These are phyloP conservation scores for Whitmania pigra DNA, from an alignment of 1,140 invertebrate genomes.

Conservation along the genomic window DNA sequence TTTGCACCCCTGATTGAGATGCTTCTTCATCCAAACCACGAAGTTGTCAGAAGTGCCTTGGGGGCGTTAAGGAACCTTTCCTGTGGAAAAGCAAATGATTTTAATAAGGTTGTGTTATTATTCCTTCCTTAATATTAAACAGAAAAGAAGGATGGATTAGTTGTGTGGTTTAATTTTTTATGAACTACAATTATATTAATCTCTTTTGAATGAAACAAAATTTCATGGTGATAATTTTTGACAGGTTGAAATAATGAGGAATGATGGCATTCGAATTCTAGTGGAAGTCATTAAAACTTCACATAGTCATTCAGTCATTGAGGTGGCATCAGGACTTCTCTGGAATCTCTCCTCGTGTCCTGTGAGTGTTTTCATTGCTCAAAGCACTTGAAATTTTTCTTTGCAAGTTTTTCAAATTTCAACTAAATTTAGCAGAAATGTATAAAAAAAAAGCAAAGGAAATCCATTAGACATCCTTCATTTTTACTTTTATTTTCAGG, in stretches of 20 bases:
- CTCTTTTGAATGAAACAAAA: not conserved
- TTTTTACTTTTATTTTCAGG: not conserved
- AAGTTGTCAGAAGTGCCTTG: constrained; percentile 9
- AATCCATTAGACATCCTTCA: not conserved
- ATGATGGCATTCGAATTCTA: not conserved
- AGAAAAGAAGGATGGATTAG: not conserved
- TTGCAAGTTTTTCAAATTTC: not conserved
- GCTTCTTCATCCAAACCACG: not conserved
- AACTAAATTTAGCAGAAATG: not conserved
- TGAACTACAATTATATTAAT: not conserved
- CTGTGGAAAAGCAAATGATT: constrained; percentile 5
- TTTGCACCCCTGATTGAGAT: constrained; percentile 5
- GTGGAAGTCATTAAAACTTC: not conserved
- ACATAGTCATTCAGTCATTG: not conserved
- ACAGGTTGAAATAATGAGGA: constrained; percentile 5
- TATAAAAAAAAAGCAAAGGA: too few relatives aligned
- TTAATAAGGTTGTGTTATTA: not conserved
- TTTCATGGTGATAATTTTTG: too few relatives aligned
- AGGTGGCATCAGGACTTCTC: not conserved
- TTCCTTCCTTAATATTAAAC: not conserved
- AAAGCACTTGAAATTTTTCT: not conserved
- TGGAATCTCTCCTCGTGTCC: constrained; percentile 6
- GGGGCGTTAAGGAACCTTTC: constrained; percentile 7
- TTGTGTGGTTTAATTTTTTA: not conserved
- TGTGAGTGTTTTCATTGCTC: not conserved